phyloP scores from a whole-genome alignment of 1,140 invertebrate genomes.

The Nixonia krombeini region DNA sequence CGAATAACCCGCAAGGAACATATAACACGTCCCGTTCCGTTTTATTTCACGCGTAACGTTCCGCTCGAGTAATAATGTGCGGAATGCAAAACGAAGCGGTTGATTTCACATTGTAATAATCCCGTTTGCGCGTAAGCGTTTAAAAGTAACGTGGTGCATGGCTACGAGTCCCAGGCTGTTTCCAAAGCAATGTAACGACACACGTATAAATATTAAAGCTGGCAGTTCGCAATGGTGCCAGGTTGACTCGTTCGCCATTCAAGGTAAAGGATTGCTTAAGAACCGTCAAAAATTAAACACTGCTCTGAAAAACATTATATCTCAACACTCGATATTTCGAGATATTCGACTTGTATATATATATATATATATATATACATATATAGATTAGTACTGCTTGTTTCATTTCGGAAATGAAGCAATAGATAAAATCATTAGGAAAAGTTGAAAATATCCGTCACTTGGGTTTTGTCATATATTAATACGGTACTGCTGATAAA shows the following conservation, averaged over 20 bases:
- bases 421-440: background rate
- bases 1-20: too few relatives aligned
- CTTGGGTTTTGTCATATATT: too few relatives aligned
- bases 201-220: conserved; percentile 53
- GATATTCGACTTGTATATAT: too few relatives aligned
- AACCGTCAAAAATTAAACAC: conserved; percentile 6
- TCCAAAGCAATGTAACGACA: conserved; percentile 52
- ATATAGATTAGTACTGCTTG: background rate
- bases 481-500: too few relatives aligned
- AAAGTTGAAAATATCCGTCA: background rate
- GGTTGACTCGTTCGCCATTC: conserved; percentile 12
- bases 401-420: background rate
- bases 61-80: conserved; percentile 8
- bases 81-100: conserved; percentile 19
- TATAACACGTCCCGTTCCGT: background rate
- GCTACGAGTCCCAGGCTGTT: conserved; percentile 35
- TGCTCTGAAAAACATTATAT: conserved; percentile 4
- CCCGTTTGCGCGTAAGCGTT: conserved; percentile 16
- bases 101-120: conserved; percentile 26
- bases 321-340: too few relatives aligned
- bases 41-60: conserved; percentile 2
- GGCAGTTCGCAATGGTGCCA: conserved; percentile 13
- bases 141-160: conserved; percentile 17
- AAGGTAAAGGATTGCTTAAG: conserved; percentile 32
- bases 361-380: too few relatives aligned